Percentiles rank a stretch among this genome's conserved stretches.
phyloP scores from a whole-genome alignment of 2,113 vertebrate genomes.

The Ictalurus furcatus region DNA sequence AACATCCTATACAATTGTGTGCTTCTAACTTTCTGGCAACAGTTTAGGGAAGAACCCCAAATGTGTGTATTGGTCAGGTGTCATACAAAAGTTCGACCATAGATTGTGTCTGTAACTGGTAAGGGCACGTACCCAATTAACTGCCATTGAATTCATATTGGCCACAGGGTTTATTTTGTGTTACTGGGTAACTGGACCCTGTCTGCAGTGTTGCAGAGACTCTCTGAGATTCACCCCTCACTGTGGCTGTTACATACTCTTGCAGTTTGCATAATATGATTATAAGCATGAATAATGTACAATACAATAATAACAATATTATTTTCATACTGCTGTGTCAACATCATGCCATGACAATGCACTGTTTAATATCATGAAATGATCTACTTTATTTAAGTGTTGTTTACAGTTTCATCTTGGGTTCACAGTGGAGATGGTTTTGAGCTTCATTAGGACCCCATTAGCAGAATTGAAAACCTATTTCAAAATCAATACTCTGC shows the following conservation, averaged over 20 bases:
- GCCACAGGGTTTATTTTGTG: not conserved
- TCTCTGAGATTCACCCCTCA: not conserved
- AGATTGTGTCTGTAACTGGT: not conserved
- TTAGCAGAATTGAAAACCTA: not conserved
- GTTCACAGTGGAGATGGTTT: not conserved
- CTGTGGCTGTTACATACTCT: not conserved
- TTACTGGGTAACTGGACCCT: not conserved
- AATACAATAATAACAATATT: not conserved
- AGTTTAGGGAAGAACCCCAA: not conserved
- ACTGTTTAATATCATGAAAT: not conserved
- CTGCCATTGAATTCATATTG: not conserved
- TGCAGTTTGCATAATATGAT: not conserved
- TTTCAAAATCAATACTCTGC: not conserved
- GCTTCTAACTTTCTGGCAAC: not conserved
- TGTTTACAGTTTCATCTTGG: conserved; percentile 15
- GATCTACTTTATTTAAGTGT: not conserved
- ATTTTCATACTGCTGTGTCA: not conserved
- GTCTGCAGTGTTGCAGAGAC: not conserved
- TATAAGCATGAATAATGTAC: not conserved
- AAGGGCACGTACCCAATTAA: not conserved
- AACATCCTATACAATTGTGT: not conserved
- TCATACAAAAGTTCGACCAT: not conserved
- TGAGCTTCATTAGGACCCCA: not conserved
- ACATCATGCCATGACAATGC: not conserved
- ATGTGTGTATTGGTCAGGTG: not conserved